These are phyloP conservation scores for Takifugu flavidus DNA, from an alignment of 2,113 vertebrate species.

Conservation along the genomic window DNA sequence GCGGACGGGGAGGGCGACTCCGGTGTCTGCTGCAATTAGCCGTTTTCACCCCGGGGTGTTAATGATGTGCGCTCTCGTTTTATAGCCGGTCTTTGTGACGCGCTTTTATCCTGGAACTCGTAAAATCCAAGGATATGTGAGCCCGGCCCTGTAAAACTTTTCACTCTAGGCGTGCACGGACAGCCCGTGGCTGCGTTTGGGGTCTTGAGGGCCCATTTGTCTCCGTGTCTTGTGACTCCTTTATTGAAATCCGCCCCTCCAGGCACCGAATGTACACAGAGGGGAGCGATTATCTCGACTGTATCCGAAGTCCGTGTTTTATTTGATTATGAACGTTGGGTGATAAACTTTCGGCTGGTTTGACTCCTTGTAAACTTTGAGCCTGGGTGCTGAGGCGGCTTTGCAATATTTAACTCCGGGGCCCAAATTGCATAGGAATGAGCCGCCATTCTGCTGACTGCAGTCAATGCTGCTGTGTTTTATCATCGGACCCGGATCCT, in stretches of 20 bases:
- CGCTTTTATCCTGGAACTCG: slow-evolving; percentile 37
- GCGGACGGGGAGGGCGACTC: slow-evolving; percentile 36
- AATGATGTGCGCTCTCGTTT: slow-evolving; percentile 45
- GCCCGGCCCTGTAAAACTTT: slow-evolving; percentile 52
- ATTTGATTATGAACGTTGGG: slow-evolving; percentile 12
- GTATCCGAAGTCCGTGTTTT: slow-evolving; percentile 6
- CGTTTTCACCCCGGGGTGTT: slow-evolving; percentile 56
- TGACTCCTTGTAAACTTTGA: slow-evolving; percentile 50
- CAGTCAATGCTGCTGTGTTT: slow-evolving; percentile 45
- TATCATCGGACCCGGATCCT: slow-evolving; percentile 56
- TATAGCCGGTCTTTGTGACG: slow-evolving; percentile 28
- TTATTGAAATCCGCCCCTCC: slow-evolving; percentile 6
- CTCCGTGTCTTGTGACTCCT: slow-evolving; percentile 43
- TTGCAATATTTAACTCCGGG: slow-evolving; percentile 41
- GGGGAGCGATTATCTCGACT: slow-evolving; percentile 1
- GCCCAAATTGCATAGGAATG: slow-evolving; percentile 41
- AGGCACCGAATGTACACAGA: slow-evolving; percentile 6
- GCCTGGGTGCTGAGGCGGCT: slow-evolving; percentile 48
- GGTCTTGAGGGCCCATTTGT: slow-evolving; percentile 33
- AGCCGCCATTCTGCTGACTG: slow-evolving; percentile 60
- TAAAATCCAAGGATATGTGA: slow-evolving; percentile 44
- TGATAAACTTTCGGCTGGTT: slow-evolving; percentile 28
- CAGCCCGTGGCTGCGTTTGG: slow-evolving; percentile 26
- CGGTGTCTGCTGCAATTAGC: slow-evolving; percentile 61
- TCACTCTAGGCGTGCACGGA: not conserved